Evolutionary conservation across 2,113 vertebrate species (phyloP), one percentile per base, ranked within the genome.

Genomic region (Rhagologus leucostigma): DNA sequence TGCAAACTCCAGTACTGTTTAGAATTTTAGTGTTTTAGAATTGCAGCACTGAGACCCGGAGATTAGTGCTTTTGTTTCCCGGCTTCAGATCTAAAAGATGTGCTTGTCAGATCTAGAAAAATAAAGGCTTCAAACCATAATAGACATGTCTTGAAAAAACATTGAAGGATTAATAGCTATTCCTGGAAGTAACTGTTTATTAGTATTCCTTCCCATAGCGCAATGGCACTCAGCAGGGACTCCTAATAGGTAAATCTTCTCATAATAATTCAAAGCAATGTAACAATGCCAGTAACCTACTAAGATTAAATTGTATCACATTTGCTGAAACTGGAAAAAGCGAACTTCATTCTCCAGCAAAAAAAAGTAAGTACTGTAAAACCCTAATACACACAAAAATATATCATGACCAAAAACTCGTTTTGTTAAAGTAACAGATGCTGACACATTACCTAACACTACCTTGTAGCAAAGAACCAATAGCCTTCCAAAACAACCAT

Each of bases 141-240:
- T 6, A 85, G 20, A 65, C 62, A 56, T 13, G 22, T 46, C 42
- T 69, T 74, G 12, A 84, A 92, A 92, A 94, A 89, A 73, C 46
- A 77, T 26, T 50, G 57, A 60, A 69, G 75, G 47, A 86, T 88
- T 95, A 84, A 63, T 16, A 88, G 32, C 41, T 92, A 64, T 81
- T 95, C 88, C 71, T 90, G 56, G 71, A 88, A 95, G 60, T 78
- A 92, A 75, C 33, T 64, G 69, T 70, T 88, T 64, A 93, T 94
- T 81, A 89, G 84, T 59, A 89, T 91, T 93, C 77, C 67, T 75
- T 68, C 60, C 69, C 68, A 49, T 37, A 77, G 68, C 1, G 1
- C 80, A 52, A 52, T 2, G 27, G n/a, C 60, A 64, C 47, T 90
- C 64, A 13, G 84, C 76, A 90, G 35, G 82, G 42, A 69, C 29